Evolutionary conservation across 2,888 invertebrate species (phyloP).

Genomic region (Neoaliturus tenellus): DNA sequence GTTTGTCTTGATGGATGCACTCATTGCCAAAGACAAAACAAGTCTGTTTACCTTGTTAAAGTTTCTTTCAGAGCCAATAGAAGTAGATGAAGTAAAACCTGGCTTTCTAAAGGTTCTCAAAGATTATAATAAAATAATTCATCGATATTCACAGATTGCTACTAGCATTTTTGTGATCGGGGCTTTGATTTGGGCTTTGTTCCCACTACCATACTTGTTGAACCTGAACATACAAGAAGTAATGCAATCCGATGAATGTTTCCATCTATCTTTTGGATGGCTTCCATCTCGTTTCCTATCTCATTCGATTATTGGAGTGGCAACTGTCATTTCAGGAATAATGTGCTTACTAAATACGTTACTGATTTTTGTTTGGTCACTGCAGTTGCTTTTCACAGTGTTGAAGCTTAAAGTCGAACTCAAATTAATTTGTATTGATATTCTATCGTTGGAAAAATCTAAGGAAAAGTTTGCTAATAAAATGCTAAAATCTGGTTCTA

Average conservation of each 20-base stretch:
- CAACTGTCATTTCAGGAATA: neutral
- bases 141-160: neutral
- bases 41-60: neutral
- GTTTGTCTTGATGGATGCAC: neutral
- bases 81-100: neutral
- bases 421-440: neutral
- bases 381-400: neutral
- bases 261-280: conserved; percentile 2
- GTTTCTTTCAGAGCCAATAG: neutral
- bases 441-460: neutral
- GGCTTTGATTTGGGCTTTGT: neutral
- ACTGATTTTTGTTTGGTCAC: neutral
- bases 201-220: neutral
- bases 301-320: neutral
- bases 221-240: neutral
- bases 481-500: neutral
- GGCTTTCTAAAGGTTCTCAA: neutral
- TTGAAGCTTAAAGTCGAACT: neutral
- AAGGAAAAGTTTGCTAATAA: neutral
- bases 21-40: neutral
- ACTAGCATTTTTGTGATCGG: neutral
- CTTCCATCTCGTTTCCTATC: neutral
- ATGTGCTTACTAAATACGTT: neutral
- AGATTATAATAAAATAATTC: neutral
- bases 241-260: neutral